phyloP scores from a whole-genome alignment of 2,888 invertebrate genomes.

The Pandemis corylana region DNA sequence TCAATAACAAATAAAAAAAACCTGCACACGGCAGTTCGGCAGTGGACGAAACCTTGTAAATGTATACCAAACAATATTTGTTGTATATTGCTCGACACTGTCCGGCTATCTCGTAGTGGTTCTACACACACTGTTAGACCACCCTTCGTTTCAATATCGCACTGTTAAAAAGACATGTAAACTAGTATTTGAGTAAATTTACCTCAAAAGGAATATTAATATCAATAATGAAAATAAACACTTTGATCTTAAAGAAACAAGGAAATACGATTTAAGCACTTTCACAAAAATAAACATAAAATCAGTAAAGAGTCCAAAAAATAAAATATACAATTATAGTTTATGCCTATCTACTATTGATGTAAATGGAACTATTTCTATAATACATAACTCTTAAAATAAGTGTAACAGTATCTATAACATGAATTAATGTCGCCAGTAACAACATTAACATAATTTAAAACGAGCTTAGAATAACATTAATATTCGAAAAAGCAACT shows the following conservation, averaged over 20 bases:
- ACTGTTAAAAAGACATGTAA: not conserved
- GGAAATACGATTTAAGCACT: slow-evolving; percentile 7
- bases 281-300: slow-evolving; percentile 25
- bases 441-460: slow-evolving; percentile 25
- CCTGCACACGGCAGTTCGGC: not conserved
- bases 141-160: not conserved
- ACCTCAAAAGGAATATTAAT: slow-evolving; percentile 13
- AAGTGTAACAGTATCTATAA: slow-evolving; percentile 36
- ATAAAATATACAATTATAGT: slow-evolving; percentile 25
- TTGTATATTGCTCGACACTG: not conserved
- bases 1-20: not conserved
- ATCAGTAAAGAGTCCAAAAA: slow-evolving; percentile 36
- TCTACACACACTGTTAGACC: not conserved
- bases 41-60: not conserved
- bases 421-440: slow-evolving; percentile 24
- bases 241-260: slow-evolving; percentile 9
- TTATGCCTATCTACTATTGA: slow-evolving; percentile 33
- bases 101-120: not conserved
- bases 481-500: slow-evolving; percentile 39
- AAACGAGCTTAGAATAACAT: slow-evolving; percentile 26
- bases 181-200: slow-evolving; percentile 23
- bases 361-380: slow-evolving; percentile 31
- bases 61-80: not conserved
- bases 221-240: slow-evolving; percentile 9
- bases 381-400: slow-evolving; percentile 33